These are phyloP conservation scores for Nesogale talazaci DNA, from an alignment of 2,113 vertebrate species.

Conservation along the genomic window DNA sequence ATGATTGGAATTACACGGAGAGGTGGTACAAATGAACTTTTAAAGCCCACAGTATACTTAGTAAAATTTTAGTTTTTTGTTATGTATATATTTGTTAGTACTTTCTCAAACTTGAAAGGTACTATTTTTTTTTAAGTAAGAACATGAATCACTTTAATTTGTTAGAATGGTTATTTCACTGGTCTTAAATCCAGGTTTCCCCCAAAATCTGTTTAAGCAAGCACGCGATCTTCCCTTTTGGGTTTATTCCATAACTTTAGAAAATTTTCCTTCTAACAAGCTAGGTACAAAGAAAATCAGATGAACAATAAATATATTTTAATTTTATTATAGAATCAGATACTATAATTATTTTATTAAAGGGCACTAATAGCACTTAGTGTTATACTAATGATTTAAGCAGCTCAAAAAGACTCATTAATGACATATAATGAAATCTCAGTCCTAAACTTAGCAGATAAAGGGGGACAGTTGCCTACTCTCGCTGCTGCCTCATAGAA, in stretches of 20 bases:
- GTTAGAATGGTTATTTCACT: slow-evolving; percentile 18
- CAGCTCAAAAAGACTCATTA: slow-evolving; percentile 39
- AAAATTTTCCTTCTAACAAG: slow-evolving; percentile 47
- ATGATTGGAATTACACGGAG: not conserved
- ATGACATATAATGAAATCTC: slow-evolving; percentile 26
- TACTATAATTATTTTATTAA: slow-evolving; percentile 56
- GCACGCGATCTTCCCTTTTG: slow-evolving; percentile 5
- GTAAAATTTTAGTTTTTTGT: slow-evolving; percentile 39
- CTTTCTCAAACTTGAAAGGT: slow-evolving; percentile 45
- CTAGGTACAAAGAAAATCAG: not conserved
- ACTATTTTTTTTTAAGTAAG: slow-evolving; percentile 36
- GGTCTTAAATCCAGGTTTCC: slow-evolving; percentile 47
- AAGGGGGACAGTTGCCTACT: not conserved
- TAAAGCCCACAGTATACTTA: not conserved
- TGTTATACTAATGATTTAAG: slow-evolving; percentile 48
- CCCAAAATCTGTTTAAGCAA: slow-evolving; percentile 39
- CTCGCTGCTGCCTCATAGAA: no score
- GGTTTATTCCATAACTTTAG: slow-evolving; percentile 45
- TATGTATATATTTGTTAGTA: slow-evolving; percentile 40
- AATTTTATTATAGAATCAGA: slow-evolving; percentile 53
- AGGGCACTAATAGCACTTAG: not conserved
- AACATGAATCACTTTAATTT: slow-evolving; percentile 38
- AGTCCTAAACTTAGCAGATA: slow-evolving; percentile 38
- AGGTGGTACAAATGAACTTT: slow-evolving; percentile 41
- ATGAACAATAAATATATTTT: slow-evolving; percentile 55